A percentile compares a stretch with the other conserved stretches of the same genome.
Conservation (phyloP, 2,113 vertebrate genomes). For the Dicentrarchus labrax region DNA sequence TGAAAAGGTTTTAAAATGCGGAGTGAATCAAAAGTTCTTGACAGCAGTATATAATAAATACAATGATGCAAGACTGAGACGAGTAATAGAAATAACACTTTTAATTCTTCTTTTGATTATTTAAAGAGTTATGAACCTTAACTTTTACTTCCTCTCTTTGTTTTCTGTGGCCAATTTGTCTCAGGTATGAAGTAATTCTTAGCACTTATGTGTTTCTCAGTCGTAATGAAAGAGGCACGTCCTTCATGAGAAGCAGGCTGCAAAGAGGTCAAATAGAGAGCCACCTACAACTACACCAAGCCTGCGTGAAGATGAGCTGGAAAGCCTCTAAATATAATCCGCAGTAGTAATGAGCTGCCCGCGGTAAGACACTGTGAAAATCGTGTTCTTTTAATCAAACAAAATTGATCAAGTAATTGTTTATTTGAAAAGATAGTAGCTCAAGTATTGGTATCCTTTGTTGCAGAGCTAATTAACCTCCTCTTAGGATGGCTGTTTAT, state of each 20-base stretch:
- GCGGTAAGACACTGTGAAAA: not conserved
- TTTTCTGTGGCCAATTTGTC: not conserved
- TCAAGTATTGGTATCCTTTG: slow-evolving; percentile 22
- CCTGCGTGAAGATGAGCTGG: slow-evolving; percentile 16
- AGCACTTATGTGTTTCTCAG: not conserved
- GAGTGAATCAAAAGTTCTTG: not conserved
- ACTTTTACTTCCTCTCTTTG: not conserved
- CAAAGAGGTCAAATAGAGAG: slow-evolving; percentile 27
- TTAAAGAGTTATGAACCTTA: not conserved
- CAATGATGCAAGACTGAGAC: not conserved
- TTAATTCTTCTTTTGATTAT: not conserved
- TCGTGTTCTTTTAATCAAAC: slow-evolving; percentile 47
- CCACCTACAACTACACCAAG: not conserved
- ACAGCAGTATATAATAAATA: no score
- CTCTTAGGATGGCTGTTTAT: slow-evolving; percentile 27
- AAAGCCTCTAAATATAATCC: slow-evolving; percentile 39
- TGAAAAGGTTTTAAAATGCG: not conserved
- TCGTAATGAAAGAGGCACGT: slow-evolving; percentile 32
- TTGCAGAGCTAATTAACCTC: slow-evolving; percentile 62
- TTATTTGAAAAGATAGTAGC: slow-evolving; percentile 46
- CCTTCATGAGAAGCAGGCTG: not conserved
- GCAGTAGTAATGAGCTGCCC: slow-evolving; percentile 29
- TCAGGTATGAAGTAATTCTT: slow-evolving; percentile 5
- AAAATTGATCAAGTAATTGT: slow-evolving; percentile 52
- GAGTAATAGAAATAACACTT: not conserved